Evolutionary conservation across 1,140 invertebrate species (phyloP).

Genomic region (Drosophila suzukii): DNA sequence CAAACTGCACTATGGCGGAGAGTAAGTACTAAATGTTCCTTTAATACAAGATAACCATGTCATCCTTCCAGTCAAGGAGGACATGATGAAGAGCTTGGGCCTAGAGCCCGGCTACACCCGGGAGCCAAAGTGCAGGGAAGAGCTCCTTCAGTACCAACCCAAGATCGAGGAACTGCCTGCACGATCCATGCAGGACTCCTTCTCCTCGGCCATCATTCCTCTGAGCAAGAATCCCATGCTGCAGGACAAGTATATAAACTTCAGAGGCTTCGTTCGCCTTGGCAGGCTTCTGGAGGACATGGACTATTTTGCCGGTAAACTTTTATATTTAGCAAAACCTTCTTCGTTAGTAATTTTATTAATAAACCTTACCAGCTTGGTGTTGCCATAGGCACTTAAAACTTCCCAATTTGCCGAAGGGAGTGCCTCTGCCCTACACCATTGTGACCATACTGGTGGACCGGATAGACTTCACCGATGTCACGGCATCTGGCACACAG

Average conservation of each 20-base stretch:
- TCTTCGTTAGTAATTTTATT: no score
- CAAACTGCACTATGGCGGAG: conserved; percentile 62
- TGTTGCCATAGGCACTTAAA: conserved; percentile 89
- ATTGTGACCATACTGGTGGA: conserved; percentile 92
- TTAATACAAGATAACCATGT: background rate
- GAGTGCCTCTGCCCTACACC: conserved; percentile 87
- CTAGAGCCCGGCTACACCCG: conserved; percentile 65
- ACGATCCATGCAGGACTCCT: conserved; percentile 88
- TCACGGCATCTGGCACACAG: conserved; percentile 85
- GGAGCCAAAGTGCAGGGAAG: conserved; percentile 68
- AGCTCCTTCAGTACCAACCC: conserved; percentile 73
- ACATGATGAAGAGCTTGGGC: conserved; percentile 69
- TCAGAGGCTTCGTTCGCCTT: conserved; percentile 87
- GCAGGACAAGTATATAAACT: conserved; percentile 89
- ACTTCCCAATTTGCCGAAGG: conserved; percentile 85
- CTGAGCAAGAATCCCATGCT: conserved; percentile 86
- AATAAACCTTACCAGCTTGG: conserved; percentile 75
- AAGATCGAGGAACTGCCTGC: conserved; percentile 84
- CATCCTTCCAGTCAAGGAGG: conserved; percentile 52
- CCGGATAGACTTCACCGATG: conserved; percentile 87
- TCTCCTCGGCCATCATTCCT: conserved; percentile 88
- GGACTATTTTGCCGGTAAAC: conserved; percentile 90
- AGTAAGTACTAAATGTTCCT: conserved; percentile 32
- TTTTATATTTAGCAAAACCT: no score
- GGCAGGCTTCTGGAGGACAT: conserved; percentile 92